Conservation (phyloP, 2,888 invertebrate genomes). For the Sylvicola cinctus region DNA sequence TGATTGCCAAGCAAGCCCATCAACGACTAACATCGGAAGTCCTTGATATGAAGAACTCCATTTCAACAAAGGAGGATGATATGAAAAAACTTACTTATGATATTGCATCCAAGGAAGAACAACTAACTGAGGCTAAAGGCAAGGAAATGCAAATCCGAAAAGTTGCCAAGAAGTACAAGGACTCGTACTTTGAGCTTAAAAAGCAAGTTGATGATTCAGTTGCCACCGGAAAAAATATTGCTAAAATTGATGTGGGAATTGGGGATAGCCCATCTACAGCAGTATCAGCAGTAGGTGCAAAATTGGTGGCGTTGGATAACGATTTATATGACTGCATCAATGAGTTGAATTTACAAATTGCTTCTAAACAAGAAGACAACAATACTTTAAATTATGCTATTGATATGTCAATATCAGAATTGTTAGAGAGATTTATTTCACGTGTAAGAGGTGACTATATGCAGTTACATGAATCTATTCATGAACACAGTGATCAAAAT, state of each 20-base stretch:
- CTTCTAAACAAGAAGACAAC: slow-evolving; percentile 27
- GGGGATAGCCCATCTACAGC: slow-evolving; percentile 25
- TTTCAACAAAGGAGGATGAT: slow-evolving; percentile 35
- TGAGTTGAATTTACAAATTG: slow-evolving; percentile 26
- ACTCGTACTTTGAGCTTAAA: slow-evolving; percentile 55
- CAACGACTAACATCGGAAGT: slow-evolving; percentile 39
- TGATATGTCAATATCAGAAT: slow-evolving; percentile 19
- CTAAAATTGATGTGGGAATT: slow-evolving; percentile 23
- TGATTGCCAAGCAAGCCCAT: slow-evolving; percentile 33
- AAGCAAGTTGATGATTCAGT: slow-evolving; percentile 44
- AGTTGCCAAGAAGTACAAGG: slow-evolving; percentile 85
- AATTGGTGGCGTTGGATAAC: too few species aligned
- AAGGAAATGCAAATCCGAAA: slow-evolving; percentile 59
- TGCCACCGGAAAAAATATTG: slow-evolving; percentile 13
- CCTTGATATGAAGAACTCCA: slow-evolving; percentile 37
- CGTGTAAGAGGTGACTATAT: too few species aligned
- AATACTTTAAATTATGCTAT: too few species aligned
- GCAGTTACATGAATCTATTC: too few species aligned
- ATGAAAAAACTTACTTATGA: slow-evolving; percentile 43
- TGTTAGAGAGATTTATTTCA: too few species aligned
- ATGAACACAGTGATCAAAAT: slow-evolving; percentile 18
- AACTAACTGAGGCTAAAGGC: slow-evolving; percentile 43
- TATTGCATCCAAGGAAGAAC: slow-evolving; percentile 38
- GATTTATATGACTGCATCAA: slow-evolving; percentile 26
- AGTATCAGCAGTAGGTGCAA: slow-evolving; percentile 17